Evolutionary conservation across 2,797 vertebrate genomes (phyloP).

Genomic region (Hyperoplus immaculatus): DNA sequence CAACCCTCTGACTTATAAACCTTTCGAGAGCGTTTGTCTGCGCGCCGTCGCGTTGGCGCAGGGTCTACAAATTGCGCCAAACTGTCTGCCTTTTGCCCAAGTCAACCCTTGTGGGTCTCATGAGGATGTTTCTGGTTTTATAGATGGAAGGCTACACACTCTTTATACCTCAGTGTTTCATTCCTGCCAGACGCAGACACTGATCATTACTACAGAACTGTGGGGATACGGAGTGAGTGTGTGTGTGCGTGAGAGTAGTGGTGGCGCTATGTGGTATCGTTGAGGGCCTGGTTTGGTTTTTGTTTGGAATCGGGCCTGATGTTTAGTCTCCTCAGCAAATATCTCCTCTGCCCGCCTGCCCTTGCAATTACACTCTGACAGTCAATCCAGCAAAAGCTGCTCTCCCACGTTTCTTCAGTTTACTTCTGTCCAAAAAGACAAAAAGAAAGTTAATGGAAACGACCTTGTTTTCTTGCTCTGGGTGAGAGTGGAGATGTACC

Average conservation of each 20-base stretch:
- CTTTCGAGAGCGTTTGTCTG: slow-evolving; percentile 45
- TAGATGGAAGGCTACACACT: slow-evolving; percentile 76
- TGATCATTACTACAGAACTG: slow-evolving; percentile 85
- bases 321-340: slow-evolving; percentile 86
- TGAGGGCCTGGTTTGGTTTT: slow-evolving; percentile 81
- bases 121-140: slow-evolving; percentile 81
- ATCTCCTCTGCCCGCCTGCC: slow-evolving; percentile 76
- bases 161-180: slow-evolving; percentile 81
- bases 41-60: slow-evolving; percentile 61
- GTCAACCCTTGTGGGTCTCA: slow-evolving; percentile 74
- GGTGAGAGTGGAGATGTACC: neutral
- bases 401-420: slow-evolving; percentile 54
- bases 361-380: slow-evolving; percentile 72
- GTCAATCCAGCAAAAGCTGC: slow-evolving; percentile 54
- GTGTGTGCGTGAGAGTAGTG: slow-evolving; percentile 77
- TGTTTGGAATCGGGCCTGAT: slow-evolving; percentile 82
- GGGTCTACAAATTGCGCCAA: slow-evolving; percentile 68
- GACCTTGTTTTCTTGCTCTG: slow-evolving; percentile 15
- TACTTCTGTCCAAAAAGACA: slow-evolving; percentile 47
- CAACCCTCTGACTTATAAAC: slow-evolving; percentile 59
- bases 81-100: slow-evolving; percentile 73
- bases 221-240: slow-evolving; percentile 70
- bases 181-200: slow-evolving; percentile 83
- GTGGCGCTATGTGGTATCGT: slow-evolving; percentile 84
- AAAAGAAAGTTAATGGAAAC: slow-evolving; percentile 38